A percentile compares a stretch with the other conserved stretches of the same genome.
Evolutionary conservation across 2,888 invertebrate species (phyloP).

Genomic region (Allacma fusca): DNA sequence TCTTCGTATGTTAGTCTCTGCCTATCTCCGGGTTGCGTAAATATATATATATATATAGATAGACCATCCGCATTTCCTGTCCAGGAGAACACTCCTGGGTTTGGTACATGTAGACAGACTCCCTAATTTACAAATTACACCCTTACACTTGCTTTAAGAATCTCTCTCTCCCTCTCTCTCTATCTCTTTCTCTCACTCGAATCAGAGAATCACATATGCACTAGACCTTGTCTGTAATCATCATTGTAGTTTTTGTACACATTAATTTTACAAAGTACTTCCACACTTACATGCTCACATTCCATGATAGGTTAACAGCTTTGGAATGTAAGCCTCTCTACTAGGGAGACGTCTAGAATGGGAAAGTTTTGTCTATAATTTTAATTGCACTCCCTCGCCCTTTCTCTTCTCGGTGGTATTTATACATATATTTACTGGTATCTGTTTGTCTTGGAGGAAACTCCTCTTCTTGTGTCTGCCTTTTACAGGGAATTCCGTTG

Average conservation of each 20-base stretch:
- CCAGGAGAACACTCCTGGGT: background rate
- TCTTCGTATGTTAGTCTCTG: background rate
- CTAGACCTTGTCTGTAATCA: background rate
- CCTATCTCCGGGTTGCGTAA: no score
- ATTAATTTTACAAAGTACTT: slow-evolving; percentile 12
- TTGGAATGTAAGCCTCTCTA: background rate
- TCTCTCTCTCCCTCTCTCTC: background rate
- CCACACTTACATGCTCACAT: slow-evolving; percentile 16
- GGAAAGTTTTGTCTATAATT: slow-evolving; percentile 3
- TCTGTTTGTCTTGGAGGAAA: background rate
- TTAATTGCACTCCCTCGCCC: slow-evolving; percentile 1
- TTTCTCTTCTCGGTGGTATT: background rate
- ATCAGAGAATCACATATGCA: background rate
- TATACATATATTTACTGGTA: background rate
- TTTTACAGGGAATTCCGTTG: no score
- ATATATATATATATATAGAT: background rate
- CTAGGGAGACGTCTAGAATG: background rate
- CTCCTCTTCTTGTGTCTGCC: background rate
- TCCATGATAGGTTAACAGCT: background rate
- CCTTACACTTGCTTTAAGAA: background rate
- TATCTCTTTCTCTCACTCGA: no score
- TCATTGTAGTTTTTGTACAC: slow-evolving; percentile 7
- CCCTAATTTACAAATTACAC: background rate
- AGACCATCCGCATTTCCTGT: background rate
- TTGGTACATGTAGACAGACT: background rate